Base-by-base conservation (phyloP, 92 coral and sea anemone genomes). In the Epizoanthus stellaris region DNA sequence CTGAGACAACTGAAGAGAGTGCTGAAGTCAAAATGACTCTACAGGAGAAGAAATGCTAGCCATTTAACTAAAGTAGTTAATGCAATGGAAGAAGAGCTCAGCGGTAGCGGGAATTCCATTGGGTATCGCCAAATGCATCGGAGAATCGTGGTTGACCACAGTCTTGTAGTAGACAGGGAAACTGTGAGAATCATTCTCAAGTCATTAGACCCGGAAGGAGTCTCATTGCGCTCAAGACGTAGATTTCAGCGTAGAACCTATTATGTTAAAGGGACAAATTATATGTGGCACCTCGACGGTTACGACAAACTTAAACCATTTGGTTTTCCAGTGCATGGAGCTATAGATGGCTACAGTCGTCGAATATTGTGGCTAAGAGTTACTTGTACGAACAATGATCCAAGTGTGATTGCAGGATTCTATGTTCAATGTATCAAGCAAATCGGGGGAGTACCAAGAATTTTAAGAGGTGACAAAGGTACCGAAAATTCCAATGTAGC, bases 121-220 rank as follows among this genome's bases (percentile, higher is more conserved):
- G 80, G 80, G 0, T 74, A 74, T 39, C 80, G 80, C 59, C 61
- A 58, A 74, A 74, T 47, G 63, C 80, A 74, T 74, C 80, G 36
- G 38, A 16, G 21, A 14, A 11, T 15, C 17, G 36, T 40, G 6
- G 39, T 4, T 17, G 79, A 43, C 17, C 12, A 73, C 30, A 36
- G 60, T 10, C 79, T 73, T 30, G 53, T 72, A 8, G 52, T 72
- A 9, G 53, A 58, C 54, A 72, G 77, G 17, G 43, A 72, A 23
- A 72, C 77, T 39, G 54, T 72, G 19, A 10, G 53, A 6, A 5
- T 58, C 6, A 72, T 58, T n/a, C 19, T 72, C 23, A 58, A 52
- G 25, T 25, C 77, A n/a, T 58, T 72, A 40, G 77, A 72, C 25
- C 77, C 52, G 8, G 77, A 72, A 9, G 77, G 77, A 39, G 77